phyloP scores from a whole-genome alignment of 2,113 vertebrate genomes.

The human region DNA sequence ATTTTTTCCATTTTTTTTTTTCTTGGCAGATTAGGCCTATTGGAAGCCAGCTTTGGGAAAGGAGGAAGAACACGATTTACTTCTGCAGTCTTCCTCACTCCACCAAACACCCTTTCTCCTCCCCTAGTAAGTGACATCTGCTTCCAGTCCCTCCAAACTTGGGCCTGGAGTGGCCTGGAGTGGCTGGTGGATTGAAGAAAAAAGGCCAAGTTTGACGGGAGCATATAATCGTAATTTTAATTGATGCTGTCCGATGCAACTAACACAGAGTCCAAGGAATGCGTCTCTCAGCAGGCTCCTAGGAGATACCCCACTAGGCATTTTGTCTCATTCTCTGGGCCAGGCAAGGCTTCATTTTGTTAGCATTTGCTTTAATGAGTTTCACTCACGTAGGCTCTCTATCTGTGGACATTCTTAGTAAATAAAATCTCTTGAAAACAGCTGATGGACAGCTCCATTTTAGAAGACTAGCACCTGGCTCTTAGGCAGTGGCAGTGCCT shows the following conservation, averaged over 20 bases:
- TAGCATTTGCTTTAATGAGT: background rate
- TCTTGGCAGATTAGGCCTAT: background rate
- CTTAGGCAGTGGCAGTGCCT: accelerated
- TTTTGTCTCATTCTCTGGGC: background rate
- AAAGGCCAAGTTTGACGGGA: background rate
- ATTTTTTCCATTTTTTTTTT: background rate
- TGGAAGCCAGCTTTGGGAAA: background rate
- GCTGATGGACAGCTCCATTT: background rate
- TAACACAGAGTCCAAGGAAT: background rate
- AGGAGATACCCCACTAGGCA: accelerated
- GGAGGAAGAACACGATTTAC: background rate
- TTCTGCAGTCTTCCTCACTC: background rate
- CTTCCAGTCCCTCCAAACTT: background rate
- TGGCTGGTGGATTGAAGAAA: background rate
- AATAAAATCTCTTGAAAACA: background rate
- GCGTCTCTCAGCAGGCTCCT: background rate
- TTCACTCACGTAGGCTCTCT: background rate
- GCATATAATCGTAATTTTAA: background rate
- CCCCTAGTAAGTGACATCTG: accelerated
- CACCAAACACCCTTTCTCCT: background rate
- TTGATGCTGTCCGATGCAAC: background rate
- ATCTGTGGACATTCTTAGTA: background rate
- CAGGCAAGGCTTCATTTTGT: background rate
- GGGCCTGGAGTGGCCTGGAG: too few species aligned
- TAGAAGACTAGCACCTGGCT: background rate